Base-by-base conservation (phyloP, 1,140 invertebrate genomes). In the Hycleus phaleratus region DNA sequence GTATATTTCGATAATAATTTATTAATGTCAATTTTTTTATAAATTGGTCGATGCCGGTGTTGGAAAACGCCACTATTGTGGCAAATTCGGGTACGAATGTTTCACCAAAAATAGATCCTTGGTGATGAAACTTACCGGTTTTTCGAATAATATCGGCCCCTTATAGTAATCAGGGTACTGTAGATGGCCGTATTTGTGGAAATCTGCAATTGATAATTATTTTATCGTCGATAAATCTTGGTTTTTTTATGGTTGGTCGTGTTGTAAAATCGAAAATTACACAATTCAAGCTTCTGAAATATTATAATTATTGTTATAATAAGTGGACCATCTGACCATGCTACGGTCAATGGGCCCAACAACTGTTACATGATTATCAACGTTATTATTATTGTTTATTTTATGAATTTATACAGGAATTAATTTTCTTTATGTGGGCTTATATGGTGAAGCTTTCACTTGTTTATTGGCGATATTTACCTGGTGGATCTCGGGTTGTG, bases 401-500 rank as follows among this genome's bases (percentile, higher is more conserved):
- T 25, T 26, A 26, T 38, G 45, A 4, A 50, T 38, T 10, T 39
- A 32, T 46, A 57, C 26, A 25, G 25, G 38, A 18, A 18, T 18
- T 18, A 3, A 32, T 46, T 46, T 12, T 10, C 38, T 26, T 39
- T 25, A 32, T 24, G 24, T 38, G 43, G 24, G n/a, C 7, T 43
- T 24, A 40, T 9, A 52, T 7, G 42, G 38, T 12, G n/a, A 11
- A 45, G 51, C 18, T 12, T 24, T 32, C 32, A 10, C 38, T 32
- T 39, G 12, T 38, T 42, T 24, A 38, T 24, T 50, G 26, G 7
- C 4, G 7, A 26, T 44, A 58, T 46, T 59, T 60, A 65, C 63
- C 42, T 63, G 63, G 52, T 51, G 74, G 68, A 53, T 64, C 70
- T 38, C 68, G 64, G 25, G 73, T 77, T 53, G 66, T 66, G 26